Evolutionary conservation across 2,888 invertebrate genomes (phyloP).

Genomic region (Melieria omissa): DNA sequence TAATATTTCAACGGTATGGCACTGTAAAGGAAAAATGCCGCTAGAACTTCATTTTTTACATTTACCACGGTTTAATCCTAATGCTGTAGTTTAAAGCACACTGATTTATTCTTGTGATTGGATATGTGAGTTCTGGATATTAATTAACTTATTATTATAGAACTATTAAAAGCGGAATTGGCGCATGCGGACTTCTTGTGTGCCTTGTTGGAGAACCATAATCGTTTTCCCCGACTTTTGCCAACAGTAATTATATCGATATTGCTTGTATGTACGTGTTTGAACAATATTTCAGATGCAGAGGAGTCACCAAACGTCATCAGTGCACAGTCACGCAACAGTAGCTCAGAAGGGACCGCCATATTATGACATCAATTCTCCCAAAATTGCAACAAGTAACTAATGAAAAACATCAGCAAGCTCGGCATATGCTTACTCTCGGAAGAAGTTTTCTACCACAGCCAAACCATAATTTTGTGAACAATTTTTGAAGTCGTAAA

Average conservation of each 20-base stretch:
- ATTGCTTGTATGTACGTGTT: not conserved
- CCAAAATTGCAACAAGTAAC: slow-evolving; percentile 62
- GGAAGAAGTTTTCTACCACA: slow-evolving; percentile 53
- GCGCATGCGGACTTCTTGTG: too few relatives aligned
- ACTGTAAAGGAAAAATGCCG: too few relatives aligned
- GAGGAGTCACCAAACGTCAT: slow-evolving; percentile 20
- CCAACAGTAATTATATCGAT: not conserved
- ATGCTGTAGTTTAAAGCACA: too few relatives aligned
- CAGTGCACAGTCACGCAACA: slow-evolving; percentile 42
- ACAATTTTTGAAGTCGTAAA: slow-evolving; percentile 52
- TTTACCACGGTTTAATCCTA: too few relatives aligned
- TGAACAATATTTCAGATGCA: slow-evolving; percentile 29
- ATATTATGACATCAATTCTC: slow-evolving; percentile 67
- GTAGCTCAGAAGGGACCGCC: slow-evolving; percentile 58
- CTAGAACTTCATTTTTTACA: too few relatives aligned
- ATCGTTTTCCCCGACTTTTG: too few relatives aligned
- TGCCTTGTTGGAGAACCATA: too few relatives aligned
- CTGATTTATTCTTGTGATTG: too few relatives aligned
- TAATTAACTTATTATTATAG: too few relatives aligned
- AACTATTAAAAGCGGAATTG: too few relatives aligned
- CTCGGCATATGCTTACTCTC: slow-evolving; percentile 57
- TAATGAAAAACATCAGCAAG: slow-evolving; percentile 60
- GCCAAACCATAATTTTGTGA: slow-evolving; percentile 55
- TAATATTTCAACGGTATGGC: too few relatives aligned
- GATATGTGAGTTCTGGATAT: too few relatives aligned